Percentiles rank a stretch among this genome's conserved stretches.
These are phyloP conservation scores for Zoanthus solanderi DNA, from an alignment of 92 coral and sea anemone genomes.

Conservation along the genomic window DNA sequence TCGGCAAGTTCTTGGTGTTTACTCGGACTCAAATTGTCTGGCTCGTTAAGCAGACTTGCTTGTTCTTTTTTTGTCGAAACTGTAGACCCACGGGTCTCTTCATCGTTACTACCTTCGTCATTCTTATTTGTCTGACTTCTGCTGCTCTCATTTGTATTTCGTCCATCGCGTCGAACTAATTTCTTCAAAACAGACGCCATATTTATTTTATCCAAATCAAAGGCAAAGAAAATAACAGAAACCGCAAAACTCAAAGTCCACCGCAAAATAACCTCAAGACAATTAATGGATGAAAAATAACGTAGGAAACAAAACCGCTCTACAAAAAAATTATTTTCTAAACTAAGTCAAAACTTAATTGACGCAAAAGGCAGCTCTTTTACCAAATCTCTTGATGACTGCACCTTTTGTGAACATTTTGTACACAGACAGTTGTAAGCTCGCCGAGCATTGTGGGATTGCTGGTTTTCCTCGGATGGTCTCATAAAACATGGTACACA, in stretches of 20 bases:
- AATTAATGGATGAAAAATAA: background rate
- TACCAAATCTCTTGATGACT: slow-evolving; percentile 10
- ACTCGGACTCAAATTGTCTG: slow-evolving; percentile 25
- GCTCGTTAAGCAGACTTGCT: slow-evolving; percentile 43
- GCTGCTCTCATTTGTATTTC: slow-evolving; percentile 75
- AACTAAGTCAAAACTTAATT: background rate
- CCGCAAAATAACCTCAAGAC: background rate
- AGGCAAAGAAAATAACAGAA: background rate
- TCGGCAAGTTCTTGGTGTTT: slow-evolving; percentile 66
- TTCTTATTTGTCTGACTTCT: slow-evolving; percentile 72
- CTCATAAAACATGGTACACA: slow-evolving; percentile 9
- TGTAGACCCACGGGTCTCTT: slow-evolving; percentile 48
- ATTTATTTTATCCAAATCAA: slow-evolving; percentile 17
- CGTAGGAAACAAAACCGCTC: background rate
- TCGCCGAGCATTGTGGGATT: slow-evolving; percentile 17
- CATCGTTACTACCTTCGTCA: slow-evolving; percentile 64
- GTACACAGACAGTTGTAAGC: background rate
- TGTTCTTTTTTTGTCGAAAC: slow-evolving; percentile 34
- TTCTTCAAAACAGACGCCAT: slow-evolving; percentile 94
- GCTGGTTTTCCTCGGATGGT: background rate
- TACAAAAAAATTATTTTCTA: background rate
- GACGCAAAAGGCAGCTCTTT: background rate
- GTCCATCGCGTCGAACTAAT: slow-evolving; percentile 85
- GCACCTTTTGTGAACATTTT: slow-evolving; percentile 14
- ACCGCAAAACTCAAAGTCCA: background rate